phyloP scores from a whole-genome alignment of 1,140 invertebrate species.

The Zaprionus africanus region DNA sequence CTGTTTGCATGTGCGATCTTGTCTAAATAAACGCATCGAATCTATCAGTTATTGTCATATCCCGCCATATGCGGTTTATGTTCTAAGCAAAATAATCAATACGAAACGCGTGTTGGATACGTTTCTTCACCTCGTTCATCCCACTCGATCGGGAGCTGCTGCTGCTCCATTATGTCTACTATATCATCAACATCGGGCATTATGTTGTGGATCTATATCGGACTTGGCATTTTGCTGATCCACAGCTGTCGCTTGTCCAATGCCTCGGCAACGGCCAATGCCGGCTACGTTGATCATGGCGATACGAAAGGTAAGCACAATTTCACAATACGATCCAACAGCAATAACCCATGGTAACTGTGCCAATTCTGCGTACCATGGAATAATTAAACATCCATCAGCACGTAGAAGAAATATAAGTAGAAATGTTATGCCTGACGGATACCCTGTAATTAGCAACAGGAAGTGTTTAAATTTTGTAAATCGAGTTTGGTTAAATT shows the following conservation, averaged over 20 bases:
- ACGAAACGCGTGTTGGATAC: constrained; percentile 54
- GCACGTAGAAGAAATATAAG: neutral
- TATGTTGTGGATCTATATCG: constrained; percentile 22
- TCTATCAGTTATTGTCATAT: constrained; percentile 15
- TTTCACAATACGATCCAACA: constrained; percentile 33
- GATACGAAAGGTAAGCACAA: constrained; percentile 79
- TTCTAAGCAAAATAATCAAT: constrained; percentile 37
- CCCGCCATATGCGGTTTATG: constrained; percentile 21
- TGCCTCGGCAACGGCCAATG: constrained; percentile 56
- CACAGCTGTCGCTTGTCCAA: constrained; percentile 10
- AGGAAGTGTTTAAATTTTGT: neutral
- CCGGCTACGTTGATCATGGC: constrained; percentile 77
- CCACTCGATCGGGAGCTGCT: constrained; percentile 24
- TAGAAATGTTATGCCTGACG: neutral
- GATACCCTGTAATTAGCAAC: neutral
- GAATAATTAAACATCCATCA: constrained; percentile 3
- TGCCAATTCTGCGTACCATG: constrained; percentile 9
- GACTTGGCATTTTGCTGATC: constrained; percentile 36
- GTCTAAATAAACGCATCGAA: constrained; percentile 25
- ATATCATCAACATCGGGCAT: neutral
- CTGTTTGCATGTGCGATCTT: constrained; percentile 3
- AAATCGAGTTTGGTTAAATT: neutral
- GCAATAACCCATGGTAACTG: neutral
- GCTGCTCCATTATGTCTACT: constrained; percentile 28
- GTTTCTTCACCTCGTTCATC: constrained; percentile 6